These are phyloP conservation scores for Otis tarda DNA, from an alignment of 2,113 vertebrate species.

Conservation along the genomic window DNA sequence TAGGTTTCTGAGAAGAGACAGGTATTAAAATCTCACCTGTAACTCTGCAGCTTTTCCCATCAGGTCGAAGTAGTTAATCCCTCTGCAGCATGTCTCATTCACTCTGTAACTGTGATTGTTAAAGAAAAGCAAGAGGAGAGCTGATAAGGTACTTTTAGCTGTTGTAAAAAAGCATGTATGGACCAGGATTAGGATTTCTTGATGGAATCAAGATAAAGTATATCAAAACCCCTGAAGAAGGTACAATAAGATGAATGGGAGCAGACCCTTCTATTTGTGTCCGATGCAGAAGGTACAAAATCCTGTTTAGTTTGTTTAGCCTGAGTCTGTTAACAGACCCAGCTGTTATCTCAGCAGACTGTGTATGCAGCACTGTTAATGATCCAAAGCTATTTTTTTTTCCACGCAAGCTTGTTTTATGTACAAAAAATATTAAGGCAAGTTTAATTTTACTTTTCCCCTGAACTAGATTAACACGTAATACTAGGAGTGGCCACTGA, in stretches of 20 bases:
- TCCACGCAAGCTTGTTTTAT: background rate
- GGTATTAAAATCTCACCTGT: background rate
- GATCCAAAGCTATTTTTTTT: background rate
- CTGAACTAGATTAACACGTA: background rate
- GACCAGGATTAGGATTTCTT: slow-evolving; percentile 29
- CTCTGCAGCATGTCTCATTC: background rate
- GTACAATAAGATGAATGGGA: background rate
- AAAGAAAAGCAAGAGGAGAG: slow-evolving; percentile 10
- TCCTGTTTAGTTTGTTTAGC: background rate
- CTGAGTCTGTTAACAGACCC: background rate
- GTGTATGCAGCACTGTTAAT: background rate
- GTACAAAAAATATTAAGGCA: background rate
- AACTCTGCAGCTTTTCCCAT: background rate
- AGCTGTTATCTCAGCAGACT: background rate
- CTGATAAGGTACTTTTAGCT: slow-evolving; percentile 2
- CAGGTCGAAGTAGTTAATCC: background rate
- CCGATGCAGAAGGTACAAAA: background rate
- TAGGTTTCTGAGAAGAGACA: slow-evolving; percentile 8
- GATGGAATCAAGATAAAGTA: slow-evolving; percentile 31
- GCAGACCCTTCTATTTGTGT: background rate
- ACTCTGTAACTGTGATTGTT: background rate
- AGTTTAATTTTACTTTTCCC: background rate
- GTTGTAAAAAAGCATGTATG: background rate
- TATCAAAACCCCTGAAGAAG: background rate
- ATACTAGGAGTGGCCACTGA: background rate